Base-by-base conservation (phyloP, 1,140 invertebrate genomes). In the Drosophila gunungcola region DNA sequence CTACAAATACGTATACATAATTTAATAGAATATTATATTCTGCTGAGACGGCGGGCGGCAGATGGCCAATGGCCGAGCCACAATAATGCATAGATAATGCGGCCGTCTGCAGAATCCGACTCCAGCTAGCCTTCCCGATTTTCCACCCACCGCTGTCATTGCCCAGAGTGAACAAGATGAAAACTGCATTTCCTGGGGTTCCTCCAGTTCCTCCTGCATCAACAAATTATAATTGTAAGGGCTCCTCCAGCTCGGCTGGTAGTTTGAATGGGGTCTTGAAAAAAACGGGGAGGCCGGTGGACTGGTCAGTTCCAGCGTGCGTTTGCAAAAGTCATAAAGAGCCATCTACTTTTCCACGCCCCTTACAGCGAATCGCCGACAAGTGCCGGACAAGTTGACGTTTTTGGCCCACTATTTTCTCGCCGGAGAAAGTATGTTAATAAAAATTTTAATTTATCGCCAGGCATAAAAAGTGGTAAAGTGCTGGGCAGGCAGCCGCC, bases 371-470 rank as follows among this genome's bases (percentile, higher is more conserved):
- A 45, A 52, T 41, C 68, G 48, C 57, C 56, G 76, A 53, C 52
- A 58, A 79, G 76, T 53, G 62, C 46, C 46, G 62, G 78, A 63
- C 78, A 80, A 80, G 78, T 80, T 80, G 78, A 80, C 77, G 55
- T 75, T 80, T 80, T 73, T 12, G 45, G 43, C n/a, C n/a, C 36
- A 36, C 53, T 48, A 38, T 49, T 54, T 43, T 70, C 43, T 25
- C 7, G 29, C 65, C 43, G 36, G 42, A 34, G 67, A 69, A 81
- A 73, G 62, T 77, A 80, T 73, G 81, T 78, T 84, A 86, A 86
- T 86, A 85, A 70, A 78, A 86, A 65, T 86, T 85, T 86, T 81
- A 85, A 85, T 86, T 85, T 85, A 85, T 86, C 56, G 58, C 60
- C 60, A 56, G 62, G 60, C 68, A 81, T 78, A 78, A 81, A 81